Evolutionary conservation across 2,888 invertebrate genomes (phyloP), one percentile per base, ranked within the genome.

Genomic region (Labia minor): DNA sequence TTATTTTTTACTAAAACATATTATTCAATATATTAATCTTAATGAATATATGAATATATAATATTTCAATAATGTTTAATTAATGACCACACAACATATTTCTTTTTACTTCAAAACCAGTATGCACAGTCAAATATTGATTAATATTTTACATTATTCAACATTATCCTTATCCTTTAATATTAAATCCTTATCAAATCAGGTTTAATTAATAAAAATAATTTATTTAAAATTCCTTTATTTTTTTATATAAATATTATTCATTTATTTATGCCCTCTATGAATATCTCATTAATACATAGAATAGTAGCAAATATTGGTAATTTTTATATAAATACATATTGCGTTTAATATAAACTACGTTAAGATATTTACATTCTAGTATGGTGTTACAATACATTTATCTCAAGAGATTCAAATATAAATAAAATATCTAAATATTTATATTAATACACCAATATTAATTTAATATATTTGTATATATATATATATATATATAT

Each of bases 301-400:
- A 49, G 2, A 49, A 49, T 49, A 49, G 49, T 49, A 49, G 49
- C 49, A 49, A 49, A 49, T 49, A 49, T 49, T 11, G 16, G n/a
- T n/a, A 49, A 49, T 49, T 49, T 14, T 49, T 49, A 49, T 49
- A 49, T 49, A 49, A 49, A 49, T 49, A 49, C 49, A 49, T 11
- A 26, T 26, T 26, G 49, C 14, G 49, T 49, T 49, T 49, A 49
- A 49, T 49, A 49, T 49, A 49, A 49, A 49, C 49, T 49, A 49
- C 49, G 14, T 49, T 49, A n/a, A n/a, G 49, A 49, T 49, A 49
- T 49, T 49, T 49, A 49, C 49, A 49, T 8, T 4, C 49, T 49
- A 49, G 49, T n/a, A 16, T 49, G 49, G 49, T 49, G 49, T 49
- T 49, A 49, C 49, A 49, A 49, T 11, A 4, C 4, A 49, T 49